These are phyloP conservation scores for Equus przewalskii DNA, from an alignment of 2,113 vertebrate genomes.

Conservation along the genomic window DNA sequence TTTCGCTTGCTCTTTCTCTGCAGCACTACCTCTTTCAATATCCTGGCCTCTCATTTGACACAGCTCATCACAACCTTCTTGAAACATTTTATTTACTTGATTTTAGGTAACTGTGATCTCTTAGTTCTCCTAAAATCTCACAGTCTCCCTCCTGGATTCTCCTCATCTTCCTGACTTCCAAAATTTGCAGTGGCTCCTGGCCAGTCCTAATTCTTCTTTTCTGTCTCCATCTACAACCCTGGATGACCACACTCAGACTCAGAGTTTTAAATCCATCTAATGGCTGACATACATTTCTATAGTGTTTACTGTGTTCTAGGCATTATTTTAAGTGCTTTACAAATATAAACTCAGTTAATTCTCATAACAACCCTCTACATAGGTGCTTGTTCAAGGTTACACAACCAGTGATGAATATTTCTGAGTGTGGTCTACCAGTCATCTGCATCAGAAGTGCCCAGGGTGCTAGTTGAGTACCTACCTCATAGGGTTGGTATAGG, in stretches of 20 bases:
- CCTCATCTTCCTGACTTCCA: not conserved
- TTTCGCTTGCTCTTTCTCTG: not conserved
- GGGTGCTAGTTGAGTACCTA: not conserved
- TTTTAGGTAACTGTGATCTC: not conserved
- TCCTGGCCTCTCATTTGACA: not conserved
- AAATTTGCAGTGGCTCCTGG: not conserved
- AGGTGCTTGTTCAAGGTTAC: not conserved
- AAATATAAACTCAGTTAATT: slow-evolving; percentile 22
- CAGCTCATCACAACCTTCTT: not conserved
- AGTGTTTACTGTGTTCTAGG: not conserved
- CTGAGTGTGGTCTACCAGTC: not conserved
- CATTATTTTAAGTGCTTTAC: not conserved
- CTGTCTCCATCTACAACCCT: not conserved
- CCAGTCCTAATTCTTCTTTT: not conserved
- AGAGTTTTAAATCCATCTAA: slow-evolving; percentile 24
- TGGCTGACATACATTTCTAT: not conserved
- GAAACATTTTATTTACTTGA: not conserved
- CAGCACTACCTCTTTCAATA: not conserved
- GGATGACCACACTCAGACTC: not conserved
- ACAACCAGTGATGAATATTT: not conserved
- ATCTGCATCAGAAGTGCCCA: not conserved
- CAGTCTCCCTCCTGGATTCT: not conserved
- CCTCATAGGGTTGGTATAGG: not conserved
- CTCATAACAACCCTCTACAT: not conserved
- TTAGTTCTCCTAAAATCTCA: not conserved